Evolutionary conservation across 2,888 invertebrate genomes (phyloP).

Genomic region (Cephus pygmeus): DNA sequence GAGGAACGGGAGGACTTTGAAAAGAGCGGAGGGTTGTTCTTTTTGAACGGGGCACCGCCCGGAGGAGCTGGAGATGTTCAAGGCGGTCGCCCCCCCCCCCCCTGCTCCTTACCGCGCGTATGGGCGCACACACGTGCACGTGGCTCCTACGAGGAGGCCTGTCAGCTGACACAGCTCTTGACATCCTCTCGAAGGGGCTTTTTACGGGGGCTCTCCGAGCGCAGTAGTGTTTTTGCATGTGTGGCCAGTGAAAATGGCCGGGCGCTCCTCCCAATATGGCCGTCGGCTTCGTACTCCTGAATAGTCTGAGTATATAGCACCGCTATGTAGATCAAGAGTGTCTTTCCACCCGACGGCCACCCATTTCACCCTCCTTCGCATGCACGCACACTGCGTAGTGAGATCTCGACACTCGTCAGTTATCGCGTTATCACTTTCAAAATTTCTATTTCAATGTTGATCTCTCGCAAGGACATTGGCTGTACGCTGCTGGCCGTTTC

Average conservation of each 20-base stretch:
- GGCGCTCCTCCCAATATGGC: slow-evolving; percentile 43
- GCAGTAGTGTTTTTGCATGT: slow-evolving; percentile 26
- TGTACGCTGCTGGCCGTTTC: no score
- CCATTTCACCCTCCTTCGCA: no score
- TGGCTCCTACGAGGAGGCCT: slow-evolving; percentile 21
- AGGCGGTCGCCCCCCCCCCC: slow-evolving; percentile 30
- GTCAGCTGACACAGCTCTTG: slow-evolving; percentile 28
- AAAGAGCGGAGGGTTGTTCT: slow-evolving; percentile 45
- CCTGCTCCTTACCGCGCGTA: slow-evolving; percentile 19
- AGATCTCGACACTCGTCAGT: no score
- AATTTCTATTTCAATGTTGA: no score
- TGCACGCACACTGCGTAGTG: no score
- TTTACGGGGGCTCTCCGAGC: slow-evolving; percentile 14
- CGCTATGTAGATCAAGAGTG: no score
- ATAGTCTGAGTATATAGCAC: no score
- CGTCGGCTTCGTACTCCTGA: slow-evolving; percentile 14
- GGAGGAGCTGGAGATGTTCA: slow-evolving; percentile 18
- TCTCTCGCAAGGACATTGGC: no score
- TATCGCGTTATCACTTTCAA: no score
- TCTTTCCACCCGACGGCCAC: no score
- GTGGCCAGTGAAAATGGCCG: slow-evolving; percentile 49
- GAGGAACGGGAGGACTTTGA: neutral
- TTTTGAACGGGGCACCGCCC: slow-evolving; percentile 33
- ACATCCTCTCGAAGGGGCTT: slow-evolving; percentile 30
- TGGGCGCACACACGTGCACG: slow-evolving; percentile 10